These are phyloP conservation scores for Agrochola litura DNA, from an alignment of 2,888 invertebrate genomes.

Conservation along the genomic window DNA sequence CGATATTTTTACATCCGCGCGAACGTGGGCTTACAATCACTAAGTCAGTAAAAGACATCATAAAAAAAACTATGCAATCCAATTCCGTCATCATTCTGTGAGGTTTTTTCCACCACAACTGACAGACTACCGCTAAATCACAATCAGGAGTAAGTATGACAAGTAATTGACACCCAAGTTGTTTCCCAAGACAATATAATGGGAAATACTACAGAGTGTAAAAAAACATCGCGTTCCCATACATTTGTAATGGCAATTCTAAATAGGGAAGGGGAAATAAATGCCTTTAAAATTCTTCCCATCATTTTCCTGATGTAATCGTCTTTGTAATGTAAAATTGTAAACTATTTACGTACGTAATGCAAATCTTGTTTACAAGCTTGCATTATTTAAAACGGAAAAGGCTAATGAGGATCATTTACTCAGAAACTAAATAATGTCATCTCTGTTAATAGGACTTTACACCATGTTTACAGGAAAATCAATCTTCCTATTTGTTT, in stretches of 20 bases:
- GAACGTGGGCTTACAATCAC: too few species aligned
- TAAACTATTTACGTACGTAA: slow-evolving; percentile 7
- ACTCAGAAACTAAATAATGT: slow-evolving; percentile 25
- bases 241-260: slow-evolving; percentile 20
- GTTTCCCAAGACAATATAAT: slow-evolving; percentile 66
- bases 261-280: slow-evolving; percentile 57
- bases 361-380: slow-evolving; percentile 25
- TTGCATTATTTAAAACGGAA: slow-evolving; percentile 27
- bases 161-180: slow-evolving; percentile 48
- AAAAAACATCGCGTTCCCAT: slow-evolving; percentile 55
- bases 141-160: slow-evolving; percentile 13
- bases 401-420: slow-evolving; percentile 16
- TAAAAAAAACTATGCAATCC: background rate
- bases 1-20: too few species aligned
- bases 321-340: background rate
- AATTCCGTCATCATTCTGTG: background rate
- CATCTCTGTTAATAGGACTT: slow-evolving; percentile 9
- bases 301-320: slow-evolving; percentile 48
- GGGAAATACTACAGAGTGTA: slow-evolving; percentile 48
- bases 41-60: too few species aligned
- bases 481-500: background rate
- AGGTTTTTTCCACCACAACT: background rate
- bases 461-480: slow-evolving; percentile 17
- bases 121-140: background rate
- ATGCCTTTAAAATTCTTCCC: slow-evolving; percentile 27